Conservation (phyloP, 2,113 vertebrate species). For the Dicerorhinus sumatrensis region DNA sequence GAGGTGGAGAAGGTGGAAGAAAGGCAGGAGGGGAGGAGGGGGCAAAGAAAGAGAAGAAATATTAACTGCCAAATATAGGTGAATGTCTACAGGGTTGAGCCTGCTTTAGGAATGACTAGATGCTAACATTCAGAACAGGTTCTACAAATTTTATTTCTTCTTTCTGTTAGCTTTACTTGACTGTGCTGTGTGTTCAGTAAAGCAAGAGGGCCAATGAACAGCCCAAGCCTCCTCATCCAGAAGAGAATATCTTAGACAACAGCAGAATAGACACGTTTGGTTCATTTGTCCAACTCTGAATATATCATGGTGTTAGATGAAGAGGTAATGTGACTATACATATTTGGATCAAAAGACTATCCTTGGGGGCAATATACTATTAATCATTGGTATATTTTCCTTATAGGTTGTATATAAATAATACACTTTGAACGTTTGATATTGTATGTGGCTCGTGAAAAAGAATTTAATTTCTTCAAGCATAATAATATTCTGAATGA, state of each 20-base stretch:
- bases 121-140: neutral
- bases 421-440: neutral
- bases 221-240: fast-evolving
- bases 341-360: neutral
- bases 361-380: no score
- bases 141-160: neutral
- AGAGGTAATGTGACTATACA: neutral
- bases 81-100: neutral
- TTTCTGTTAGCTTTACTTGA: neutral
- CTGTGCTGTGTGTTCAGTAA: neutral
- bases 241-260: fast-evolving
- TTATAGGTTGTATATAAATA: neutral
- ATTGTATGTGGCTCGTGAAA: neutral
- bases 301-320: neutral
- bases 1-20: neutral
- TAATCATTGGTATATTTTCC: neutral
- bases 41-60: neutral
- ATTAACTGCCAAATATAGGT: neutral
- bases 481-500: neutral
- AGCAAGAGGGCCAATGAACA: neutral
- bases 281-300: neutral
- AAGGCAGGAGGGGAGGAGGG: neutral
- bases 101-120: no score
- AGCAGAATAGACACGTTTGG: neutral
- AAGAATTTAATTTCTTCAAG: neutral